Conservation (phyloP, 2,888 invertebrate species). For the Hybos culiciformis region DNA sequence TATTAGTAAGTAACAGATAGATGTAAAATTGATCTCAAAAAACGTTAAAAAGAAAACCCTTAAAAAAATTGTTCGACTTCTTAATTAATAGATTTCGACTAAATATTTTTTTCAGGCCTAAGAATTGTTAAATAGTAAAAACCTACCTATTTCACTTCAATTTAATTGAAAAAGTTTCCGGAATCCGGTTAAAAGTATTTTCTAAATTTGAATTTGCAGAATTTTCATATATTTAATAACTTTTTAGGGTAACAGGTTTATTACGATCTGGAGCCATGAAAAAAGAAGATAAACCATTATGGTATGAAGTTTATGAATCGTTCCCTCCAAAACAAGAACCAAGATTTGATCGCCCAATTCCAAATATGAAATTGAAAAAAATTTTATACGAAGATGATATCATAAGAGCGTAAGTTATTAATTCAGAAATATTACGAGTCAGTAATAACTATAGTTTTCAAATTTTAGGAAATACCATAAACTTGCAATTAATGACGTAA, state of each 20-base stretch:
- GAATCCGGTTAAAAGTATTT: too few relatives aligned
- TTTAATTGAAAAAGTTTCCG: too few relatives aligned
- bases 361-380: slow-evolving; percentile 45
- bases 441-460: background rate
- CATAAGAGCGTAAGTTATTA: slow-evolving; percentile 57
- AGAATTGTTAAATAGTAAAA: background rate
- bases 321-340: slow-evolving; percentile 85
- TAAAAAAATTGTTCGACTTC: background rate
- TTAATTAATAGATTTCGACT: too few relatives aligned
- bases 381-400: slow-evolving; percentile 77
- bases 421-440: background rate
- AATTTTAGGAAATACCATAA: slow-evolving; percentile 52
- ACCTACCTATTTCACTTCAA: too few relatives aligned
- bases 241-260: slow-evolving; percentile 54
- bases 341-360: slow-evolving; percentile 51
- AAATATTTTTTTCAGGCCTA: too few relatives aligned
- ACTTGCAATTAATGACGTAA: slow-evolving; percentile 40
- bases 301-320: slow-evolving; percentile 83
- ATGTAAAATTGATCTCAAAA: too few relatives aligned
- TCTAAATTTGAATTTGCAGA: too few relatives aligned
- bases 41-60: background rate
- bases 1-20: too few relatives aligned
- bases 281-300: slow-evolving; percentile 72
- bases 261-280: slow-evolving; percentile 66
- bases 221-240: background rate